Conservation (phyloP, 2,797 vertebrate species). For the Stomatorhinus walkeri region DNA sequence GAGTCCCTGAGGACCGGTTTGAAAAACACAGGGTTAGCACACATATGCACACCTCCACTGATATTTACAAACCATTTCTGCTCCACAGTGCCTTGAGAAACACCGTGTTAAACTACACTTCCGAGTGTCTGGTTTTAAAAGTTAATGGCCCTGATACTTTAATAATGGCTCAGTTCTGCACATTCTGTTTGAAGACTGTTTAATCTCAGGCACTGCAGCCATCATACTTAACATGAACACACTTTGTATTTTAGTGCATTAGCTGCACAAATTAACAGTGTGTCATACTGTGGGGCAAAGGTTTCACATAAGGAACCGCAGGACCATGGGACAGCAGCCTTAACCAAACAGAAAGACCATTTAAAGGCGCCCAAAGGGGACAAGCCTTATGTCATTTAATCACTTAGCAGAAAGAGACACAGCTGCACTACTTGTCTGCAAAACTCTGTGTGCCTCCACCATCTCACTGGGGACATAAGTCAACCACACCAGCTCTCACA, state of each 20-base stretch:
- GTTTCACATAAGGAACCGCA: not conserved
- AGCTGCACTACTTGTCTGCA: not conserved
- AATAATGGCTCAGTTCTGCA: not conserved
- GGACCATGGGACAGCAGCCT: not conserved
- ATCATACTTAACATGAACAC: not conserved
- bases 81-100: not conserved
- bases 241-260: not conserved
- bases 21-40: not conserved
- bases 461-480: not conserved
- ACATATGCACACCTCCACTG: not conserved
- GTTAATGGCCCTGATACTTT: not conserved
- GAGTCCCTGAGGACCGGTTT: not conserved
- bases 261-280: not conserved
- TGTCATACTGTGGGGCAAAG: not conserved
- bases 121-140: not conserved
- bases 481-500: not conserved
- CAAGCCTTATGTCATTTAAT: not conserved
- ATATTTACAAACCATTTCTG: not conserved
- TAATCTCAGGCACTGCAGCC: not conserved
- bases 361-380: not conserved
- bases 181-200: not conserved
- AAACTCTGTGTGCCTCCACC: not conserved
- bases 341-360: not conserved
- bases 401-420: not conserved
- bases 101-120: not conserved